phyloP scores from a whole-genome alignment of 2,888 invertebrate species.

The Meiosimyza decipiens region DNA sequence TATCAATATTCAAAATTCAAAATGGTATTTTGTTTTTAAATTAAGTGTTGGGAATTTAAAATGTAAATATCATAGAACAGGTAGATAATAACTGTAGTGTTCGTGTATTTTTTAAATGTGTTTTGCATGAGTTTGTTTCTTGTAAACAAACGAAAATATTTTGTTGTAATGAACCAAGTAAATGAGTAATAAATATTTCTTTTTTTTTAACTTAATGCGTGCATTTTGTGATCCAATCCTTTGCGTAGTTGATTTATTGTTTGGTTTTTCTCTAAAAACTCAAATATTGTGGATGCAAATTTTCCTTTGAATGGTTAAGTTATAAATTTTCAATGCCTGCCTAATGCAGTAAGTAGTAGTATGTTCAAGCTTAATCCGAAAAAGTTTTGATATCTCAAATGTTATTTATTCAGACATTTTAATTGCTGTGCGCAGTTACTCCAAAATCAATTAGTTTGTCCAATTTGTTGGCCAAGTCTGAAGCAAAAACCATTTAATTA shows the following conservation, averaged over 20 bases:
- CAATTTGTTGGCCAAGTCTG: conserved; percentile 65
- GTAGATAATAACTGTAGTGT: neutral
- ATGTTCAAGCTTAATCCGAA: conserved; percentile 46
- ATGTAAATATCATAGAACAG: neutral
- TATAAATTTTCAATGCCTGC: conserved; percentile 9
- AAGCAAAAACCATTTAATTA: conserved; percentile 13
- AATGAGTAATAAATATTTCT: conserved; percentile 15
- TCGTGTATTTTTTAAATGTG: conserved; percentile 5
- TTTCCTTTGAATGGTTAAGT: neutral
- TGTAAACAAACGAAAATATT: too few species aligned
- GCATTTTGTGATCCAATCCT: conserved; percentile 1
- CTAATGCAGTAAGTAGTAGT: conserved; percentile 5
- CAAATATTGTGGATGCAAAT: conserved; percentile 4
- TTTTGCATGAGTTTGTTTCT: neutral
- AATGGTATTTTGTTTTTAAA: neutral
- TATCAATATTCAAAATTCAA: conserved; percentile 7
- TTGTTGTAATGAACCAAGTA: too few species aligned
- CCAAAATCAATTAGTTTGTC: conserved; percentile 55
- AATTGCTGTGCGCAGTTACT: conserved; percentile 46
- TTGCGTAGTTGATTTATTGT: neutral
- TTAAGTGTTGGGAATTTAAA: neutral
- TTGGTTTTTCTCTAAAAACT: conserved; percentile 1
- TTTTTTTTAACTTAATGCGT: conserved; percentile 23
- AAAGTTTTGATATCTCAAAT: conserved; percentile 45
- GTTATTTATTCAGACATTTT: conserved; percentile 45